Conservation (phyloP, 53 echinoderm and acorn worm species). For the Luidia sarsii region DNA sequence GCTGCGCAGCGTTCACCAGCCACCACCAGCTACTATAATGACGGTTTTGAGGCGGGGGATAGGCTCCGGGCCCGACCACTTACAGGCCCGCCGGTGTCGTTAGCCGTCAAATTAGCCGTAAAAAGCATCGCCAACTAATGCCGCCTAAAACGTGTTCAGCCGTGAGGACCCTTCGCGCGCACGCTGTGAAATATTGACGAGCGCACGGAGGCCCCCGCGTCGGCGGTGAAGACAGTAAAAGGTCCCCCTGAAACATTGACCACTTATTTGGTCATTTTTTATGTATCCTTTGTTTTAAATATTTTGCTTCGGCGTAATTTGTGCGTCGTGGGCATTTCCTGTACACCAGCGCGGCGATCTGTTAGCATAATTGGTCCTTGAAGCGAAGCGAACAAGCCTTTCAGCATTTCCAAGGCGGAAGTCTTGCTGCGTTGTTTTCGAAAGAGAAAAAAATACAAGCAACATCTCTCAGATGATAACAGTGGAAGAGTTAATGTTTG, state of each 20-base stretch:
- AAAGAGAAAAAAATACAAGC: too few relatives aligned
- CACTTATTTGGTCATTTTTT: conserved; percentile 47
- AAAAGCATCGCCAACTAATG: conserved; percentile 47
- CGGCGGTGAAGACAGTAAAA: conserved; percentile 17
- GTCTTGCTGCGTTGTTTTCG: too few relatives aligned
- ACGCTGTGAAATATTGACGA: conserved; percentile 12
- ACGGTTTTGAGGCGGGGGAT: background rate
- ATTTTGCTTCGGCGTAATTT: background rate
- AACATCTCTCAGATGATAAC: too few relatives aligned
- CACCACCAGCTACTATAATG: too few relatives aligned
- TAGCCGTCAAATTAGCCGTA: conserved; percentile 57
- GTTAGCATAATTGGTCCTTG: conserved; percentile 2
- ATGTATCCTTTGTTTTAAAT: background rate
- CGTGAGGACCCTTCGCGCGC: conserved; percentile 12
- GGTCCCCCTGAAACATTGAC: conserved; percentile 46
- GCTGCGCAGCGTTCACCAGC: too few relatives aligned
- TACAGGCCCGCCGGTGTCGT: conserved; percentile 34
- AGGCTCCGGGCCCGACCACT: conserved; percentile 25
- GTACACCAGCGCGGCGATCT: conserved; percentile 4
- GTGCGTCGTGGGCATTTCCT: conserved; percentile 3
- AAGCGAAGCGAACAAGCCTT: too few relatives aligned
- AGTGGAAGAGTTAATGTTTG: too few relatives aligned
- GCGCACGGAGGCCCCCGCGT: too few relatives aligned
- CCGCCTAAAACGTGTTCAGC: conserved; percentile 50
- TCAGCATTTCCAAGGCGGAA: too few relatives aligned